A percentile compares a stretch with the other conserved stretches of the same genome.
phyloP scores from a whole-genome alignment of 2,888 invertebrate genomes.

The Myathropa florea region DNA sequence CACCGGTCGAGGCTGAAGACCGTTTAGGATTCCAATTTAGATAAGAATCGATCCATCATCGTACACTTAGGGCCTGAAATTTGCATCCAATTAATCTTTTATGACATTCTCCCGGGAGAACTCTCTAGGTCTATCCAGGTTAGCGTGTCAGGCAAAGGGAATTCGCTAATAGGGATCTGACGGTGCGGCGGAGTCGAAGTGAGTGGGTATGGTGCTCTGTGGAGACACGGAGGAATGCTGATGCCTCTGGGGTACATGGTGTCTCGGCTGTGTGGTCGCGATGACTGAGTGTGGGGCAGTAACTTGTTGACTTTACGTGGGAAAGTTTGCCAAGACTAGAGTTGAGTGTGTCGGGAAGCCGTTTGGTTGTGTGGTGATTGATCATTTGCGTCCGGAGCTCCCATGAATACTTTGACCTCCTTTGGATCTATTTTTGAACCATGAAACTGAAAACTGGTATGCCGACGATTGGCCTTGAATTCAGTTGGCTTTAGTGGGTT shows the following conservation, averaged over 20 bases:
- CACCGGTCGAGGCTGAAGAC: background rate
- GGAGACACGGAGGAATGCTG: background rate
- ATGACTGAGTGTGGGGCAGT: background rate
- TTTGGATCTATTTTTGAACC: too few relatives aligned
- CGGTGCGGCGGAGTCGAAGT: background rate
- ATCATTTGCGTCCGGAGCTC: background rate
- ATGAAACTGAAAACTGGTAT: too few relatives aligned
- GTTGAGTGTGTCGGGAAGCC: background rate
- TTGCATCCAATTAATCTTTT: constrained; percentile 56
- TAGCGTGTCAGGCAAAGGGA: constrained; percentile 51
- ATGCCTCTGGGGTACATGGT: constrained; percentile 1
- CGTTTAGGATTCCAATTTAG: constrained; percentile 48
- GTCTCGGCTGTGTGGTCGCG: background rate
- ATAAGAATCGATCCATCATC: constrained; percentile 52
- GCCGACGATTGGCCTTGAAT: too few relatives aligned
- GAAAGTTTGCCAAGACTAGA: background rate
- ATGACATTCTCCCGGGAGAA: constrained; percentile 8
- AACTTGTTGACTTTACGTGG: background rate
- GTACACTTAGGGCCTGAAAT: constrained; percentile 23
- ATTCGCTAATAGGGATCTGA: constrained; percentile 6
- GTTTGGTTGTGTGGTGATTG: background rate
- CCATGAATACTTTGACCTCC: too few relatives aligned
- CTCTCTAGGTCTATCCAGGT: constrained; percentile 21
- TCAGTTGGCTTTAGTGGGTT: too few relatives aligned
- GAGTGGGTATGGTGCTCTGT: background rate